Conservation (phyloP, 2,888 invertebrate species). For the Hypselothyrea guttata region DNA sequence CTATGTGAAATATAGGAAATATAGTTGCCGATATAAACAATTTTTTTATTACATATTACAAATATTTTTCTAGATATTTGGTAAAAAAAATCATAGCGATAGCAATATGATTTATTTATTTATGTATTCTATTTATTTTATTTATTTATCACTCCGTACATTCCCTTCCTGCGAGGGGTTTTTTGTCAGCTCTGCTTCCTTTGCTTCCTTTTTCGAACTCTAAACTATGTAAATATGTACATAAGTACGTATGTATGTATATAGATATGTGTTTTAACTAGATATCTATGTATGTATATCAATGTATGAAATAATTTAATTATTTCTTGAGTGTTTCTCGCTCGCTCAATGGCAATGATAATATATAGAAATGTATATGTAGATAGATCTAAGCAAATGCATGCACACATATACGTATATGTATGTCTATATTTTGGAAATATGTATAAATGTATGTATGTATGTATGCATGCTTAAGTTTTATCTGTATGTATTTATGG, state of each 20-base stretch:
- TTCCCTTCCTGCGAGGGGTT: no score
- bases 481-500: not conserved
- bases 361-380: not conserved
- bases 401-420: not conserved
- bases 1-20: no score
- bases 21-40: no score
- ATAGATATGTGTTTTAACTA: not conserved
- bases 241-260: not conserved
- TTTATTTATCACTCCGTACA: no score
- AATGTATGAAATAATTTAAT: slow-evolving; percentile 36
- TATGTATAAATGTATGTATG: not conserved
- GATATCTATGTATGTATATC: not conserved
- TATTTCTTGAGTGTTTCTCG: slow-evolving; percentile 33
- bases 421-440: not conserved
- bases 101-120: no score
- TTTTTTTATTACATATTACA: no score
- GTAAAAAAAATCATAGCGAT: no score
- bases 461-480: not conserved
- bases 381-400: not conserved
- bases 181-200: no score
- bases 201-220: no score
- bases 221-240: no score
- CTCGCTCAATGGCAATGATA: slow-evolving; percentile 49
- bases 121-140: no score
- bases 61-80: no score